Evolutionary conservation across 2,113 vertebrate species (phyloP).

Genomic region (Hyaena hyaena): DNA sequence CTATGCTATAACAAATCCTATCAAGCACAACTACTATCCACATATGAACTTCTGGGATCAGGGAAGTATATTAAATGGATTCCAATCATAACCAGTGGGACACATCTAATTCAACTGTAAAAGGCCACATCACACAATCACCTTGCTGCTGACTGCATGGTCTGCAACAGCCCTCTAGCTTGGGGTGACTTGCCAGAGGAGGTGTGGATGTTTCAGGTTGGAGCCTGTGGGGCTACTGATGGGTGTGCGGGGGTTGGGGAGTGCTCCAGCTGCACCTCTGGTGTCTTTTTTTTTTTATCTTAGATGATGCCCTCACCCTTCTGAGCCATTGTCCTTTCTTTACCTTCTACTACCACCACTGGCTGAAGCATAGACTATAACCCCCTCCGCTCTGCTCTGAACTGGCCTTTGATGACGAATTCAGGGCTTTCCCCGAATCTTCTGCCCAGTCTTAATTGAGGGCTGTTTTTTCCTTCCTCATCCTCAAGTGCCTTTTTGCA

Average conservation of each 20-base stretch:
- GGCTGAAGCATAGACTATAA: conserved; percentile 82
- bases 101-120: conserved; percentile 86
- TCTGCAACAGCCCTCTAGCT: conserved; percentile 72
- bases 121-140: conserved; percentile 60
- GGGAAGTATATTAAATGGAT: conserved; percentile 87
- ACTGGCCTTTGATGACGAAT: background rate
- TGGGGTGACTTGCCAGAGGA: conserved; percentile 85
- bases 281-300: conserved; percentile 11
- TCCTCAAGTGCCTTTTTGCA: background rate
- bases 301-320: conserved; percentile 29
- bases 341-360: background rate
- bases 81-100: conserved; percentile 85
- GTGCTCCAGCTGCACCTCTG: conserved; percentile 62
- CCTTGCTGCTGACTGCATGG: conserved; percentile 84
- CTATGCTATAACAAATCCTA: conserved; percentile 86
- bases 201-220: conserved; percentile 78
- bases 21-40: conserved; percentile 86
- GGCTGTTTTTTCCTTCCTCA: conserved; percentile 77
- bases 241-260: conserved; percentile 77
- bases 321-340: conserved; percentile 50
- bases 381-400: conserved; percentile 58
- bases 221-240: conserved; percentile 84
- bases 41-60: conserved; percentile 86
- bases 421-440: conserved; percentile 72
- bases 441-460: background rate